Evolutionary conservation across 2,797 vertebrate species (phyloP).

Genomic region (Phalloptychus januarius): DNA sequence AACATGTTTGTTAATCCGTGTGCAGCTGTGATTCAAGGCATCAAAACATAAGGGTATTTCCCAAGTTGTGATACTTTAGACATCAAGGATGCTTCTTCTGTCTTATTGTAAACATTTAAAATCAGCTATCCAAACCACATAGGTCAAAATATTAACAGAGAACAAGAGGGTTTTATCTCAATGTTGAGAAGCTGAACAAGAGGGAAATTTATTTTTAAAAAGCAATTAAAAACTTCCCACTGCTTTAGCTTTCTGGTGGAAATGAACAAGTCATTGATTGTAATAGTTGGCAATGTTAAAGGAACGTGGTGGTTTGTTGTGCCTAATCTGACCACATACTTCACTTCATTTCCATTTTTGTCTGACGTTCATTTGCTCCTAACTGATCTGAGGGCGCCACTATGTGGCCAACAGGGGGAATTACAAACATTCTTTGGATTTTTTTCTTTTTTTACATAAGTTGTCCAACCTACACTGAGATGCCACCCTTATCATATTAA

Average conservation of each 20-base stretch:
- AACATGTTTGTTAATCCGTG: not conserved
- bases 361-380: not conserved
- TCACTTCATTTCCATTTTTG: not conserved
- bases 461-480: not conserved
- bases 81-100: not conserved
- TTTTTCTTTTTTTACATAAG: not conserved
- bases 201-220: not conserved
- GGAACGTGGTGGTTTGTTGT: not conserved
- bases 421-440: not conserved
- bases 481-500: not conserved
- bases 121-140: not conserved
- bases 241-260: not conserved
- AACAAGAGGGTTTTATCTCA: not conserved
- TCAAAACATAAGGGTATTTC: not conserved
- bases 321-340: not conserved
- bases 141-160: not conserved
- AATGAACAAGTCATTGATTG: not conserved
- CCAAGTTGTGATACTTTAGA: not conserved
- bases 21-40: not conserved
- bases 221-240: not conserved
- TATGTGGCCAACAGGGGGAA: not conserved
- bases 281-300: not conserved
- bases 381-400: not conserved
- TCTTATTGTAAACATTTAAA: not conserved
- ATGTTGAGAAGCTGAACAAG: not conserved